Evolutionary conservation across 2,113 vertebrate species (phyloP), one percentile per base, ranked within the genome.

Genomic region (Podiceps cristatus): DNA sequence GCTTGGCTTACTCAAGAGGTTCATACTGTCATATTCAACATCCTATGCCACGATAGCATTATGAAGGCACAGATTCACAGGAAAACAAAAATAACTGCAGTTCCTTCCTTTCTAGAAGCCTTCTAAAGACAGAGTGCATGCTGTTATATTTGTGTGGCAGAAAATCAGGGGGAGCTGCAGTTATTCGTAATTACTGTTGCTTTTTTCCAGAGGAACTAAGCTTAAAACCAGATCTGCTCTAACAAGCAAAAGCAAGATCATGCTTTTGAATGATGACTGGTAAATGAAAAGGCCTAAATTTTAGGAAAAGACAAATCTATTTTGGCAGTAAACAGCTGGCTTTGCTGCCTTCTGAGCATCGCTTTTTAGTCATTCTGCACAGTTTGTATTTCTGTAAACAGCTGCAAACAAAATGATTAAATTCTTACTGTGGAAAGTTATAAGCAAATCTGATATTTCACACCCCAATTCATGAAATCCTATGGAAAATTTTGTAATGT

Each of bases 271-370:
- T 71, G 53, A 53, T 72, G 29, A 10, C 47, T 91, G 52, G 23
- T 47, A 77, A 95, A 95, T 93, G 56, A 94, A 95, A 89, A 29
- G 16, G 64, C 12, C 8, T 92, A 81, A 52, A 93, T 91, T 86
- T 92, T 80, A 92, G 42, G n/a, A 85, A 93, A 91, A 86, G 13
- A 18, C 20, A 77, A 71, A 93, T 80, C 64, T 89, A 91, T 95
- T 97, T 86, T 84, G 56, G 56, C 53, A 35, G 42, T 72, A 76
- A 53, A 35, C 92, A 96, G 63, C 49, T 95, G 86, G 37, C 18
- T 92, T 85, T 88, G 23, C 63, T 95, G 67, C 45, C 35, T 83
- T 95, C 63, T 49, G 52, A 89, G 45, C 23, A 82, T 80, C 12
- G 33, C 22, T 67, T 96, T 74, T 88, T 83, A 90, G 59, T 88